Evolutionary conservation across 2,888 invertebrate species (phyloP), one percentile per base, ranked within the genome.

Genomic region (Dasysyrphus tricinctus): DNA sequence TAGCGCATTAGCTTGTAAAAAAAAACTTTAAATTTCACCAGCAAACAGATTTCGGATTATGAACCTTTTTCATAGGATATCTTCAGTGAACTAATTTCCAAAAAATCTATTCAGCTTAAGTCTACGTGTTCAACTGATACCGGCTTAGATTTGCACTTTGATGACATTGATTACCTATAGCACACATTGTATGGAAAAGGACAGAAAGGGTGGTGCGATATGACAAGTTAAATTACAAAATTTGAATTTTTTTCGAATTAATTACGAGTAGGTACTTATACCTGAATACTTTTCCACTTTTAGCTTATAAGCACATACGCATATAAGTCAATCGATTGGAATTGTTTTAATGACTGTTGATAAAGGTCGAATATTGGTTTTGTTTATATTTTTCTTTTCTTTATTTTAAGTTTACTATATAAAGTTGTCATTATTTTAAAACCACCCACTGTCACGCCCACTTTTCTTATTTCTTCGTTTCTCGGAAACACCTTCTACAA

Each of bases 181-280:
- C 6, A 32, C n/a, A 44, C 5, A 29, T 29, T 11, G 11, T 56
- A 73, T 9, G 67, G 56, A 76, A 76, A 19, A 44, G 56, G 42
- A 47, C 37, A 69, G 67, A 34, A 37, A 67, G 34, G 49, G 67
- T 82, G 81, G 76, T 63, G 16, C 56, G 81, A 82, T 39, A 9
- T 39, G 24, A 14, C 5, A 49, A 19, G 16, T 59, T 5, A 57
- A 57, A 59, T 49, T 59, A 11, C 5, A 16, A 65, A 67, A 39
- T 67, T 80, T 59, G 14, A 57, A 65, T 74, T 80, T 67, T n/a
- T 72, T 57, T 57, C 19, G 47, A 73, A 73, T 65, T 39, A 69
- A 54, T 69, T 54, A 56, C 47, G 34, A 32, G 29, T n/a, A n/a
- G n/a, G n/a, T 34, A 8, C 9, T 37, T 39, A 3, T 24, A 24